Percentiles rank a stretch among this genome's conserved stretches.
Evolutionary conservation across 1,140 invertebrate species (phyloP).

Genomic region (Drosophila prosaltans): DNA sequence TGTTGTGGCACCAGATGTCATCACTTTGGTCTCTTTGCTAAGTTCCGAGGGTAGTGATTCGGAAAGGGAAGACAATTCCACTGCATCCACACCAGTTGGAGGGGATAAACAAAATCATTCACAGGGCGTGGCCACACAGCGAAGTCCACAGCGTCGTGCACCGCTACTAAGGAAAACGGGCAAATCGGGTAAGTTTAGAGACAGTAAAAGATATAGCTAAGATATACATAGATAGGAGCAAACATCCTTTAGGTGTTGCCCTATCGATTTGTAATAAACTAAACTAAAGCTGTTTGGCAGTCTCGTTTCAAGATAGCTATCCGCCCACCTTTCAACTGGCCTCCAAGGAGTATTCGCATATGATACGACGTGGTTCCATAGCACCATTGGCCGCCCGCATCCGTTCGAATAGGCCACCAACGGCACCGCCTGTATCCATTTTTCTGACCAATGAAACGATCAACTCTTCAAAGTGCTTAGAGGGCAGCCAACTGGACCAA

Average conservation of each 20-base stretch:
- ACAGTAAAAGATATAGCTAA: background rate
- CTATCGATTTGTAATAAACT: background rate
- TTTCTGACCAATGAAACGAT: constrained; percentile 56
- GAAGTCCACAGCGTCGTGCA: constrained; percentile 59
- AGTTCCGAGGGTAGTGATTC: constrained; percentile 83
- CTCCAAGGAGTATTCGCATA: constrained; percentile 80
- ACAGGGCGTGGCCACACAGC: constrained; percentile 24
- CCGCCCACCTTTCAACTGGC: constrained; percentile 74
- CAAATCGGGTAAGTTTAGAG: constrained; percentile 75
- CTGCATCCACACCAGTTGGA: constrained; percentile 24
- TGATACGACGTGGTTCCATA: constrained; percentile 78
- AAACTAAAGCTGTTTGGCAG: constrained; percentile 72
- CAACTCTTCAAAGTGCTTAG: constrained; percentile 16
- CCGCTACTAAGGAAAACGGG: constrained; percentile 77
- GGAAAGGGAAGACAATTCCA: constrained; percentile 72
- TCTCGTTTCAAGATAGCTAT: constrained; percentile 83
- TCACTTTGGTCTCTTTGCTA: constrained; percentile 77
- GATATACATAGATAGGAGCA: too few species aligned
- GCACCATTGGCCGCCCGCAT: constrained; percentile 79
- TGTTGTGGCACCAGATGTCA: constrained; percentile 73
- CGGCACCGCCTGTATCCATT: constrained; percentile 80
- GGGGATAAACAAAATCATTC: constrained; percentile 30
- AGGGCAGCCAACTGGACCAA: constrained; percentile 39
- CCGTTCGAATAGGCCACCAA: constrained; percentile 76
- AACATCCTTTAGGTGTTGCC: too few species aligned